phyloP scores from a whole-genome alignment of 23 tunicate genomes.

The Botrylloides violaceus region DNA sequence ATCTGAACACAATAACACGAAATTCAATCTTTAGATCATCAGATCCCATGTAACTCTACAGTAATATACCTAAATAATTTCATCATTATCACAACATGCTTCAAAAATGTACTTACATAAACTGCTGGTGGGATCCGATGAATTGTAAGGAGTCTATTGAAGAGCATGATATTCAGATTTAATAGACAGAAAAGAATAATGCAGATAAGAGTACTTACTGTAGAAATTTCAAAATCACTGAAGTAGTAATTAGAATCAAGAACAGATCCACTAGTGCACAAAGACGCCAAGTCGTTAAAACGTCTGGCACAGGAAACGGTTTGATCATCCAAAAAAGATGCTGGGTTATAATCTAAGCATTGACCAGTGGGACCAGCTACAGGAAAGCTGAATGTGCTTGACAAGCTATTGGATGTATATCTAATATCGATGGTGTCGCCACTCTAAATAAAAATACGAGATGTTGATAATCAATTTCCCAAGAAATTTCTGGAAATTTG shows the following conservation, averaged over 20 bases:
- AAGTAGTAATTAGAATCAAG: constrained; percentile 31
- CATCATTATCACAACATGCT: too few relatives aligned
- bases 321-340: constrained; percentile 23
- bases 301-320: constrained; percentile 26
- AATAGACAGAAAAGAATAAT: neutral
- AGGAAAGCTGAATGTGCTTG: neutral
- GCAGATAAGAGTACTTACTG: neutral
- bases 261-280: constrained; percentile 15
- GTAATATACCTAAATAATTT: too few relatives aligned
- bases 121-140: neutral
- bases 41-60: too few relatives aligned
- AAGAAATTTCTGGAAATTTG: neutral
- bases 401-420: constrained; percentile 21
- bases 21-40: too few relatives aligned
- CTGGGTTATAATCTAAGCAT: constrained; percentile 44
- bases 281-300: constrained; percentile 4
- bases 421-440: constrained; percentile 21
- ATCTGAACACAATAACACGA: too few relatives aligned
- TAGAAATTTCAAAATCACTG: constrained; percentile 31
- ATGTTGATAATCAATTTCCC: neutral
- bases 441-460: neutral
- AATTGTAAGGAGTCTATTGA: neutral
- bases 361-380: constrained; percentile 18
- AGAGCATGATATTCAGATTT: too few relatives aligned
- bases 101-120: neutral